phyloP scores from a whole-genome alignment of 2,888 invertebrate species.

The Tipula lateralis region DNA sequence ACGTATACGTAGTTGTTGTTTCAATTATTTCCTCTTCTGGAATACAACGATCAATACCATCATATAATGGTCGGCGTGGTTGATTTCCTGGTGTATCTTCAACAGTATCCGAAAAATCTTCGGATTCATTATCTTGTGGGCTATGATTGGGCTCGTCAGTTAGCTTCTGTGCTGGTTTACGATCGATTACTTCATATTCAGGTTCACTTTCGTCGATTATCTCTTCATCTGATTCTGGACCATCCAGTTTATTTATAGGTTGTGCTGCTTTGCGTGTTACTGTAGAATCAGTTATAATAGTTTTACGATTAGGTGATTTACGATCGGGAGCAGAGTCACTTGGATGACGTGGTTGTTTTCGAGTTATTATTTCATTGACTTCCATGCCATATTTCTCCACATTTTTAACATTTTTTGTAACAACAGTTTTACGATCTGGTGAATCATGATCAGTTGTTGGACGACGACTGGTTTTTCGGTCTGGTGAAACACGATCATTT shows the following conservation, averaged over 20 bases:
- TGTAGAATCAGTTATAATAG: not conserved
- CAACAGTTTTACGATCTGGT: not conserved
- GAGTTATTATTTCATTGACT: not conserved
- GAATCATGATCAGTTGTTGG: not conserved
- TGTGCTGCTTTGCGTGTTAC: not conserved
- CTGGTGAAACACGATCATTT: not conserved
- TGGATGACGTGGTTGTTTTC: not conserved
- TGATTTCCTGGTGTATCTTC: not conserved
- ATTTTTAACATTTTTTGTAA: not conserved
- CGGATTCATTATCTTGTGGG: not conserved
- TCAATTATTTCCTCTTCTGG: not conserved
- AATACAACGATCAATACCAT: not conserved
- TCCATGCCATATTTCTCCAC: not conserved
- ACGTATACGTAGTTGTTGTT: not conserved
- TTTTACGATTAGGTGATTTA: not conserved
- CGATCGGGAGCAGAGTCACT: not conserved
- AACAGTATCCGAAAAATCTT: not conserved
- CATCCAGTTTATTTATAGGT: not conserved
- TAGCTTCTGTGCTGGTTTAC: not conserved
- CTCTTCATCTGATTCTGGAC: not conserved
- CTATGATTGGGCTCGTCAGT: not conserved
- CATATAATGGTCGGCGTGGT: not conserved
- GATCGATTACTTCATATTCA: not conserved
- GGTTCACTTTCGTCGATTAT: not conserved
- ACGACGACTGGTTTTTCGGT: not conserved